Conservation (phyloP, 2,888 invertebrate genomes). For the Drosophila nigritarsus region DNA sequence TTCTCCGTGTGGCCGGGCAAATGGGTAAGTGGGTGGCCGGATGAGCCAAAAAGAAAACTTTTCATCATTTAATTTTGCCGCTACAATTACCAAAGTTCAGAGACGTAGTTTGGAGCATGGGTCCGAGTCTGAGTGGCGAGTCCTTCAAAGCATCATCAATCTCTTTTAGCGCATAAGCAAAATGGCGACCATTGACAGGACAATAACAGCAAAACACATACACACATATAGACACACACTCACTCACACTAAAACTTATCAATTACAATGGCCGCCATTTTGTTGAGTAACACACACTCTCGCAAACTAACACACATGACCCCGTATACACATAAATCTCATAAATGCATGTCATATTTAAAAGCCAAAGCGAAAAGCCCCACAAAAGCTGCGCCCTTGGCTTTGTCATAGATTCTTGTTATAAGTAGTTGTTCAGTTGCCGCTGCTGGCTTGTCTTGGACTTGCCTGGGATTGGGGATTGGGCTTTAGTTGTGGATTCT, state of each 20-base stretch:
- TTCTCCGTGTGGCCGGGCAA: slow-evolving; percentile 2
- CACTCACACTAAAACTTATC: slow-evolving; percentile 67
- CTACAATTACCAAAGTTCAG: slow-evolving; percentile 70
- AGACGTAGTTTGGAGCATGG: slow-evolving; percentile 1
- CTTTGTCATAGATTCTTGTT: slow-evolving; percentile 61
- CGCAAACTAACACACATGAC: slow-evolving; percentile 6
- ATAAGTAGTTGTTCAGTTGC: slow-evolving; percentile 52
- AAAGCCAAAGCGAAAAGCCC: slow-evolving; percentile 65
- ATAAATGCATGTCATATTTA: slow-evolving; percentile 81
- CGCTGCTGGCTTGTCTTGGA: slow-evolving; percentile 14
- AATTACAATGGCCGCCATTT: slow-evolving; percentile 76
- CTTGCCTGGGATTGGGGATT: slow-evolving; percentile 2
- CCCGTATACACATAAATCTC: slow-evolving; percentile 59
- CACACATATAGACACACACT: slow-evolving; percentile 16
- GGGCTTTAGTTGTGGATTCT: slow-evolving; percentile 26
- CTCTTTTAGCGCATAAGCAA: slow-evolving; percentile 73
- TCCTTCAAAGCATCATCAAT: slow-evolving; percentile 80
- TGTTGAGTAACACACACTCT: slow-evolving; percentile 32
- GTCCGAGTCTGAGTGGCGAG: slow-evolving; percentile 32
- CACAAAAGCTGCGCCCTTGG: slow-evolving; percentile 63
- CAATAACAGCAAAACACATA: slow-evolving; percentile 46
- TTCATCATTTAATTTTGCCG: slow-evolving; percentile 75
- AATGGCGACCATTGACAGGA: slow-evolving; percentile 64
- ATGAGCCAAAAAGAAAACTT: slow-evolving; percentile 63
- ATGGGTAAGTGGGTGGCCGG: slow-evolving; percentile 3